These are phyloP conservation scores for Triplophysa bombifrons DNA, from an alignment of 2,797 vertebrate genomes.

Conservation along the genomic window DNA sequence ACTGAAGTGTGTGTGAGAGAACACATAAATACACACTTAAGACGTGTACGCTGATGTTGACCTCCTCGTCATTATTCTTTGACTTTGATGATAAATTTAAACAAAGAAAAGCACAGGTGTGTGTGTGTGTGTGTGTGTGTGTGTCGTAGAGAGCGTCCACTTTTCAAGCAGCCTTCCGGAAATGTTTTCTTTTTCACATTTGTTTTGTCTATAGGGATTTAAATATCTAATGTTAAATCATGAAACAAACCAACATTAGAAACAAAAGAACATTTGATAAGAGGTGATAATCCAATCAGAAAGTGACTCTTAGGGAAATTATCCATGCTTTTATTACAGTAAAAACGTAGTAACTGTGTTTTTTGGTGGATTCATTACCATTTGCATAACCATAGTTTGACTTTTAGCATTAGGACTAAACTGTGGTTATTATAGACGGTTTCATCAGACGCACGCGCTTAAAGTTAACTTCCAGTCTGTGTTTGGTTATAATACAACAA, in stretches of 20 bases:
- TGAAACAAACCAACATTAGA: not conserved
- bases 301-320: not conserved
- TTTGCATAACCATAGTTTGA: too few relatives aligned
- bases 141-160: not conserved
- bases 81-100: not conserved
- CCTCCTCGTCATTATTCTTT: not conserved
- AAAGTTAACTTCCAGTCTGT: too few relatives aligned
- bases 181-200: not conserved
- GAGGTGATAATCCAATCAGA: not conserved
- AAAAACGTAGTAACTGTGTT: too few relatives aligned
- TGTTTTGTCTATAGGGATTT: not conserved
- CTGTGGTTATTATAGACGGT: too few relatives aligned
- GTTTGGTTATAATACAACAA: too few relatives aligned
- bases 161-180: not conserved
- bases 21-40: not conserved
- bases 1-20: conserved; percentile 36
- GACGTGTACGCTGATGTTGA: not conserved
- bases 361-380: too few relatives aligned
- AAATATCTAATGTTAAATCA: not conserved
- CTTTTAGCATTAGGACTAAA: too few relatives aligned
- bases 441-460: too few relatives aligned
- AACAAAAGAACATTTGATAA: not conserved
- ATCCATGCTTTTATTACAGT: too few relatives aligned
- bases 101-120: not conserved
- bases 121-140: not conserved